Evolutionary conservation across 2,797 vertebrate genomes (phyloP).

Genomic region (Crocidura indochinensis): DNA sequence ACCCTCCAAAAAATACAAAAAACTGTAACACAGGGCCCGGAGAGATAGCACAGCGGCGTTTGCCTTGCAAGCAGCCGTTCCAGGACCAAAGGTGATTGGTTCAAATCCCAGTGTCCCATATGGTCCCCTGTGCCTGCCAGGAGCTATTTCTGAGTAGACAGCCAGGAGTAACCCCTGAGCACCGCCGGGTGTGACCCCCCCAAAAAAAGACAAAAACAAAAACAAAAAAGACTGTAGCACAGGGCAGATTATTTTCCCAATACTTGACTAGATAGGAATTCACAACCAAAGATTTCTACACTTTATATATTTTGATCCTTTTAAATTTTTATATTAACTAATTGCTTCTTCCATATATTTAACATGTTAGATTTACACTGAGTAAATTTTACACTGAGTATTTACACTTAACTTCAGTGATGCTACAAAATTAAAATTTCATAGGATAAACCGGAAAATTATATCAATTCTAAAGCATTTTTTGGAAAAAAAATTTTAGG

Average conservation of each 20-base stretch:
- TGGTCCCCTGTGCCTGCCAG: no score
- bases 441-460: constrained; percentile 36
- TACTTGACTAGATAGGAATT: neutral
- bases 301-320: constrained; percentile 45
- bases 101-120: no score
- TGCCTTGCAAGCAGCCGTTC: no score
- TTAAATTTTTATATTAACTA: neutral
- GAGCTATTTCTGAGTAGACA: no score
- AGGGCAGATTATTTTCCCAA: neutral
- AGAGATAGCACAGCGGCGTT: no score
- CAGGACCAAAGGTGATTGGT: no score
- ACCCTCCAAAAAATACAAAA: neutral
- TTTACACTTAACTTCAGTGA: neutral
- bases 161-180: no score
- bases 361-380: constrained; percentile 22
- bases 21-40: neutral
- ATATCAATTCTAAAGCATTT: constrained; percentile 19
- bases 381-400: constrained; percentile 44
- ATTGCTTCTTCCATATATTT: constrained; percentile 43
- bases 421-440: constrained; percentile 28
- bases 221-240: neutral
- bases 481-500: neutral
- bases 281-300: constrained; percentile 59
- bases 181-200: no score
- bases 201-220: constrained; percentile 32